Percentiles rank a stretch among this genome's conserved stretches.
phyloP scores from a whole-genome alignment of 2,113 vertebrate species.

The Azemiops feae region DNA sequence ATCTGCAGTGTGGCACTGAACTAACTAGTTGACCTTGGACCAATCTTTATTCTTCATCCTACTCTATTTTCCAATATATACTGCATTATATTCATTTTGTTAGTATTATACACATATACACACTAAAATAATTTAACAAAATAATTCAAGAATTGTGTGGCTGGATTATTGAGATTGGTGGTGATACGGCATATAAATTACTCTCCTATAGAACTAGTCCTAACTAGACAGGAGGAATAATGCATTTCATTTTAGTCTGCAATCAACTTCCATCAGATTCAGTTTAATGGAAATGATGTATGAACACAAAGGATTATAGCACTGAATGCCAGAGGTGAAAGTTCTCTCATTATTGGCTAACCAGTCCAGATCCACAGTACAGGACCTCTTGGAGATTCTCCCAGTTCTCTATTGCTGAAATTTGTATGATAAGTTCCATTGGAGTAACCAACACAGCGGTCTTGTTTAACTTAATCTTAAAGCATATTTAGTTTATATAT shows the following conservation, averaged over 20 bases:
- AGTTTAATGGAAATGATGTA: background rate
- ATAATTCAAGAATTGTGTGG: background rate
- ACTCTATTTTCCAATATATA: background rate
- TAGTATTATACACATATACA: background rate
- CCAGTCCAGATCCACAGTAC: background rate
- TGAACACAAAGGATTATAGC: background rate
- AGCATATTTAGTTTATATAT: background rate
- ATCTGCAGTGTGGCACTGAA: background rate
- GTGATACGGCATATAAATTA: background rate
- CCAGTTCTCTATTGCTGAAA: background rate
- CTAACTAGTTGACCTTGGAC: background rate
- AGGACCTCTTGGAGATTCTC: background rate
- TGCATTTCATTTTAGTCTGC: background rate
- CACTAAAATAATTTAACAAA: background rate
- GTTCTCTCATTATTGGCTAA: background rate
- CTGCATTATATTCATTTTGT: background rate
- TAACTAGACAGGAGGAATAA: background rate
- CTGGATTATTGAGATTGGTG: slow-evolving; percentile 17
- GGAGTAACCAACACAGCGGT: background rate
- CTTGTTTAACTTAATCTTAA: background rate
- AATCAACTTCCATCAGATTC: background rate
- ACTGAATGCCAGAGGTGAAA: background rate
- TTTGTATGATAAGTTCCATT: background rate
- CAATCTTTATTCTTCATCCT: background rate
- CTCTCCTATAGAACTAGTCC: background rate